phyloP scores from a whole-genome alignment of 2,888 invertebrate species.

The Plusia festucae region DNA sequence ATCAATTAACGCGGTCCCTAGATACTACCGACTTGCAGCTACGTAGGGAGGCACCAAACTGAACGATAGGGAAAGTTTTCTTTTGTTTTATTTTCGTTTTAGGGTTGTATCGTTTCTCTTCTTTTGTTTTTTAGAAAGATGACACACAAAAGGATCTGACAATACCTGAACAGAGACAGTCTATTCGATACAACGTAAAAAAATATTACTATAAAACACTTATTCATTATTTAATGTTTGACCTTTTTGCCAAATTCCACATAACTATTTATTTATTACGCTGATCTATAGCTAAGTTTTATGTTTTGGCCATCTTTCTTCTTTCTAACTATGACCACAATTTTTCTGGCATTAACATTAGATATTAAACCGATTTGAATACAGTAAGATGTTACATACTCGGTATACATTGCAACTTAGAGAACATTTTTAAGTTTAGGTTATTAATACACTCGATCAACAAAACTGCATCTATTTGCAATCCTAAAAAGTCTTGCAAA shows the following conservation, averaged over 20 bases:
- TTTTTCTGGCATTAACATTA: too few species aligned
- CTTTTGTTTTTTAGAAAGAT: background rate
- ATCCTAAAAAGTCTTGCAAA: background rate
- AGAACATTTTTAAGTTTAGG: background rate
- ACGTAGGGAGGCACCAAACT: conserved; percentile 34
- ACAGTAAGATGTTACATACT: too few species aligned
- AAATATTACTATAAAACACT: too few species aligned
- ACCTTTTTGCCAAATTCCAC: too few species aligned
- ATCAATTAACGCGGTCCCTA: conserved; percentile 52
- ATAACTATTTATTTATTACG: too few species aligned
- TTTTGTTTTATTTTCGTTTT: background rate
- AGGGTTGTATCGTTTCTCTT: background rate
- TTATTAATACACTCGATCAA: background rate
- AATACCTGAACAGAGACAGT: background rate
- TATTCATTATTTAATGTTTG: too few species aligned
- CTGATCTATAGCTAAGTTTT: too few species aligned
- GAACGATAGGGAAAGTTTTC: background rate
- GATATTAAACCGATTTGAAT: too few species aligned
- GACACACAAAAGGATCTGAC: background rate
- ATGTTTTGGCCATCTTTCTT: too few species aligned
- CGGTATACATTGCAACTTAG: too few species aligned
- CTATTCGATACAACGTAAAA: too few species aligned
- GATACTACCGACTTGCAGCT: conserved; percentile 50
- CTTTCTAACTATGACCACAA: too few species aligned
- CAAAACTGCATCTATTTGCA: background rate